Evolutionary conservation across 2,888 invertebrate species (phyloP).

Genomic region (Dynastes hyllus): DNA sequence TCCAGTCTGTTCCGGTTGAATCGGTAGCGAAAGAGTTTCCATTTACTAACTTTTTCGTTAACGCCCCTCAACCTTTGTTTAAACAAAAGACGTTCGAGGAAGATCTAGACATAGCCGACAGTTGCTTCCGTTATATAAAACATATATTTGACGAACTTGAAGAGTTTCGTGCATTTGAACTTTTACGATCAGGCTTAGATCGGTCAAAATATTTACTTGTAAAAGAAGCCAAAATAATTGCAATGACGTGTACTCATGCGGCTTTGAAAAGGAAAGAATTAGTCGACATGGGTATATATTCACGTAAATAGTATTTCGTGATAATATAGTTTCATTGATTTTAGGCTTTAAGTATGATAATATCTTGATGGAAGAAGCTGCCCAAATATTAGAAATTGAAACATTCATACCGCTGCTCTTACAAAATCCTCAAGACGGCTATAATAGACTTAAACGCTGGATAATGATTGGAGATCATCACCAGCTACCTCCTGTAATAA

Average conservation of each 20-base stretch:
- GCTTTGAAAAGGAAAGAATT: slow-evolving; percentile 97
- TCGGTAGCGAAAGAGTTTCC: slow-evolving; percentile 89
- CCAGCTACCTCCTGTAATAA: slow-evolving; percentile 98
- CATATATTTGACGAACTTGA: slow-evolving; percentile 97
- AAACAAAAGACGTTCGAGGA: slow-evolving; percentile 84
- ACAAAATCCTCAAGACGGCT: slow-evolving; percentile 98
- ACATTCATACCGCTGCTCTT: slow-evolving; percentile 98
- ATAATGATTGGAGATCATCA: slow-evolving; percentile 99
- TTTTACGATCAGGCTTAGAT: slow-evolving; percentile 95
- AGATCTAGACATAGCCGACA: slow-evolving; percentile 91
- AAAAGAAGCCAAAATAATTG: slow-evolving; percentile 99
- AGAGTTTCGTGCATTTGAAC: slow-evolving; percentile 98
- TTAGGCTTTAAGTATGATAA: slow-evolving; percentile 97
- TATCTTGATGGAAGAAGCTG: slow-evolving; percentile 99
- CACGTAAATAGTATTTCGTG: background rate
- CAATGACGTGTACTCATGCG: slow-evolving; percentile 99
- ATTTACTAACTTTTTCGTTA: slow-evolving; percentile 93
- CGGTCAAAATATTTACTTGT: slow-evolving; percentile 97
- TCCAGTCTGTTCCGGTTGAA: slow-evolving; percentile 69
- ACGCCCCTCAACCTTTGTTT: slow-evolving; percentile 95
- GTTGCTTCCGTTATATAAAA: slow-evolving; percentile 95
- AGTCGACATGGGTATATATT: slow-evolving; percentile 83
- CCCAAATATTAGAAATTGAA: slow-evolving; percentile 99
- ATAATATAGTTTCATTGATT: slow-evolving; percentile 36
- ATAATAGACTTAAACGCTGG: slow-evolving; percentile 97